Conservation (phyloP, 2,113 vertebrate species). For the Cichladusa arquata region DNA sequence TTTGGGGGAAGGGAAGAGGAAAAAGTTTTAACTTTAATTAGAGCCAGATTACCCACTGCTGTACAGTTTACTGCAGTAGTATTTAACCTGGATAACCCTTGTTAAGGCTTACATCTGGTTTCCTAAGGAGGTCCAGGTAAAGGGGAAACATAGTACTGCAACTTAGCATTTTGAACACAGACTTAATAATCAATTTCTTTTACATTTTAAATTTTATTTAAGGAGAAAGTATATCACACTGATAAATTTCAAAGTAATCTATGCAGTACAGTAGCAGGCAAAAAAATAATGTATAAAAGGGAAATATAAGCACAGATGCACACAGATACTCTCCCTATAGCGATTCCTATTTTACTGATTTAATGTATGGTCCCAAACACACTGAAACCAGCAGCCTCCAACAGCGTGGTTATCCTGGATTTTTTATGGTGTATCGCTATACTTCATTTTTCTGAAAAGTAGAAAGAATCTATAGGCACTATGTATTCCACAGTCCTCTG, state of each 20-base stretch:
- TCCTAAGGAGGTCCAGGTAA: constrained; percentile 16
- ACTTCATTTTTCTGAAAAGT: not conserved
- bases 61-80: constrained; percentile 29
- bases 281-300: not conserved
- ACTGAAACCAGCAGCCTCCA: not conserved
- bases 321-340: not conserved
- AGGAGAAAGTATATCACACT: not conserved
- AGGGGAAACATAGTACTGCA: not conserved
- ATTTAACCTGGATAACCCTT: constrained; percentile 53
- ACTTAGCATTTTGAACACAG: not conserved
- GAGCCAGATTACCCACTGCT: constrained; percentile 27
- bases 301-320: not conserved
- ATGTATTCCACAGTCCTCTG: not conserved
- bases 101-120: constrained; percentile 54
- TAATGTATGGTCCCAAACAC: not conserved
- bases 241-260: not conserved
- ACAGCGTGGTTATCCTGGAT: not conserved
- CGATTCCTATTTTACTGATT: not conserved
- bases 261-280: not conserved
- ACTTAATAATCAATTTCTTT: not conserved
- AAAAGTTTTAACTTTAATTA: constrained; percentile 56
- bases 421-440: not conserved
- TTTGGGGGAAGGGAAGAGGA: not conserved
- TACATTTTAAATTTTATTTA: not conserved
- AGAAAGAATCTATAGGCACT: not conserved